Evolutionary conservation across 1,140 invertebrate species (phyloP), one percentile per base, ranked within the genome.

Genomic region (Drosophila melanica): DNA sequence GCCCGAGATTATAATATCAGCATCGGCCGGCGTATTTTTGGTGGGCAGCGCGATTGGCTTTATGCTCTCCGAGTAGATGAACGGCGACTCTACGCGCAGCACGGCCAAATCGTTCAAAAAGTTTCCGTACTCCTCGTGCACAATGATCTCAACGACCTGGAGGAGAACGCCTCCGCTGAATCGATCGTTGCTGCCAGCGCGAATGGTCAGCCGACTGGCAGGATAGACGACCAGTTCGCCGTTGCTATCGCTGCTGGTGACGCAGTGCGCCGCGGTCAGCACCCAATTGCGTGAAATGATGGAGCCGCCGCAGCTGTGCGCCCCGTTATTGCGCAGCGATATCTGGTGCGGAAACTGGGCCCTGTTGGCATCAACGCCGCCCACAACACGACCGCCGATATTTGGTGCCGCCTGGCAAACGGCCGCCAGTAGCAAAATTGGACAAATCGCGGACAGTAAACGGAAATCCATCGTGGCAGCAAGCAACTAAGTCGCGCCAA

Each of bases 231-330:
- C n/a, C 10, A 9, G 53, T 10, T 0, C n/a, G 10, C 0, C 66
- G 7, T 58, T 62, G 1, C 11, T 42, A 30, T 77, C 37, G 4
- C 12, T 0, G 4, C 48, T 60, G 18, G 62, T 65, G 5, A 90
- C 81, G 59, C 94, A 95, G 64, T 95, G 94, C 37, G 93, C 94
- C 2, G 94, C 94, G 0, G 94, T 94, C 3, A 95, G 79, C 30
- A 94, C 91, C 71, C 91, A 94, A 54, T 92, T 89, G 0, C 77
- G 66, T 9, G 90, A 91, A 10, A 95, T 79, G 3, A 95, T 93
- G 0, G 94, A 94, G 11, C 93, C 94, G 3, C 94, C 94, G 53
- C 94, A 95, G 45, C 91, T 91, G 37, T 93, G 93, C 0, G 82
- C 90, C 4, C 68, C 59, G 0, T 35, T 41, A 62, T 85, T 91